These are phyloP conservation scores for Villa cingulata DNA, from an alignment of 2,888 invertebrate species.

Conservation along the genomic window DNA sequence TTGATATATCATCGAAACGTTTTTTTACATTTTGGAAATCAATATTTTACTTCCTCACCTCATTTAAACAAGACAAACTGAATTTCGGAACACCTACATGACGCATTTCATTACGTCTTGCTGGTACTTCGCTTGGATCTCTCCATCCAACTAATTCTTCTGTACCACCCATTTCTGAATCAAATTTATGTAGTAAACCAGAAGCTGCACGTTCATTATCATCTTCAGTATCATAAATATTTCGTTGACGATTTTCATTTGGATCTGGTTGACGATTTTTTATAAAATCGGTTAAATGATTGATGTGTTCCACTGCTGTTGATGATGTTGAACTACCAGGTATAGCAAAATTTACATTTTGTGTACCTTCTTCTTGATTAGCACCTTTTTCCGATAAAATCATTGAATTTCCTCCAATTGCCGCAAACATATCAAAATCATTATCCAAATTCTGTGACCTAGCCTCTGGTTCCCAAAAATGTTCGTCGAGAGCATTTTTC, in stretches of 20 bases:
- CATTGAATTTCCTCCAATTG: too few relatives aligned
- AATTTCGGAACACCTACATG: slow-evolving; percentile 27
- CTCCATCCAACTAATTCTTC: slow-evolving; percentile 62
- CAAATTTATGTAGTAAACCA: background rate
- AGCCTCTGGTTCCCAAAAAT: slow-evolving; percentile 9
- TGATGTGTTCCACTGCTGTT: too few relatives aligned
- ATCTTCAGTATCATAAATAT: slow-evolving; percentile 18
- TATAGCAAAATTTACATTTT: too few relatives aligned
- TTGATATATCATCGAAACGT: too few relatives aligned
- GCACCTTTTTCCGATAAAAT: too few relatives aligned
- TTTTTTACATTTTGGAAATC: too few relatives aligned
- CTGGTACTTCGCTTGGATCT: slow-evolving; percentile 38
- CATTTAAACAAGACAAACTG: slow-evolving; percentile 30
- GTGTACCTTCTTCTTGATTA: too few relatives aligned
- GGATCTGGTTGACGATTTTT: too few relatives aligned
- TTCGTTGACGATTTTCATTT: background rate
- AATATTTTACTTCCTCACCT: too few relatives aligned
- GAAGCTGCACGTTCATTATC: background rate
- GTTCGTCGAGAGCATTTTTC: slow-evolving; percentile 14
- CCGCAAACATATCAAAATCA: too few relatives aligned
- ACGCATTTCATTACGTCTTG: slow-evolving; percentile 22
- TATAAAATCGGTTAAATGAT: too few relatives aligned
- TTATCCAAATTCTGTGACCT: slow-evolving; percentile 11
- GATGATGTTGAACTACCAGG: too few relatives aligned
- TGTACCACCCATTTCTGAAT: slow-evolving; percentile 17